Base-by-base conservation (phyloP, 2,888 invertebrate species). In the Yponomeuta cagnagella region DNA sequence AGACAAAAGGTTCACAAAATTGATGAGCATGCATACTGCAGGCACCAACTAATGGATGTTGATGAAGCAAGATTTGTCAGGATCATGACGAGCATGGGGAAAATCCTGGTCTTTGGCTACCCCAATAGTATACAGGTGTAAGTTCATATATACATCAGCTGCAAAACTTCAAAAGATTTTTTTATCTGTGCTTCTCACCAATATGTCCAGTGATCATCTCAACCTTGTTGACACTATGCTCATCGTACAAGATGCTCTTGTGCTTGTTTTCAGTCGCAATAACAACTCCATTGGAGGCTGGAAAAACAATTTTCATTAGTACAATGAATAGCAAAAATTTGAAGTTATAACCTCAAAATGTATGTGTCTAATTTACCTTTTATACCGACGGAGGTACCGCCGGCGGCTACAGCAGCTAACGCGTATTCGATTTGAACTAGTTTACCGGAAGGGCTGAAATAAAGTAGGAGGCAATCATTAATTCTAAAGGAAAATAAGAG, bases 351-450 rank as follows among this genome's bases (percentile, higher is more conserved):
- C 75, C 75, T 75, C 64, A 71, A 72, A 69, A 66, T 33, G 2
- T 52, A 64, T 48, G 23, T 9, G 23, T 31, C 12, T 70, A 33
- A 71, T 33, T 82, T 89, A 97, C 97, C 97, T 95, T 98, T 98
- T 72, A 99, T 99, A 64, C 99, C 99, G 75, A 99, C 99, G 72
- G 99, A 98, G 3, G 99, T 98, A 4, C 99, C 99, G 73, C 99
- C 99, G 74, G 98, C 98, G 73, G 98, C 97, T 43, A 99, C 99
- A 48, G 99, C 99, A 71, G 99, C 98, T 87, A 99, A 93, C 4
- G 99, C 99, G 96, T 99, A 99, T 93, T 99, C 99, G 79, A 99
- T 98, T 93, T 99, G 99, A 71, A 99, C 99, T 79, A 99, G 93
- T 93, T 99, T 99, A 76, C 99, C 99, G 37, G 99, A 99, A 30